These are phyloP conservation scores for Remorina albescens DNA, from an alignment of 2,797 vertebrate species.

Conservation along the genomic window DNA sequence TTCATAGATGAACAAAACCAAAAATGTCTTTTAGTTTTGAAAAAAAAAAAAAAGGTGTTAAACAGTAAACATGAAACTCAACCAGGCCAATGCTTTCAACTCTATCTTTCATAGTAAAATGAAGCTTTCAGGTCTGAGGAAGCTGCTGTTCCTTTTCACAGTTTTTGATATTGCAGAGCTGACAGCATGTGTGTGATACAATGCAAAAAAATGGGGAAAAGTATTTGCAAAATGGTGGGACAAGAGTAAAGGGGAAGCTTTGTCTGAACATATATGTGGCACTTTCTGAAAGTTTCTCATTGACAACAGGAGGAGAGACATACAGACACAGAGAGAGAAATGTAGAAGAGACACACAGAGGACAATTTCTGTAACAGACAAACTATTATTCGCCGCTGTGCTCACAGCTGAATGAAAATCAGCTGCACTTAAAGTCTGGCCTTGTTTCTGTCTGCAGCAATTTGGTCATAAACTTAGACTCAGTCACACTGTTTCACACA, in stretches of 20 bases:
- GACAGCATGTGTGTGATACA: neutral
- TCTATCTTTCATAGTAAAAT: neutral
- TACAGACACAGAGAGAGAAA: neutral
- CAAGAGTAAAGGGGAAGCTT: neutral
- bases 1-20: neutral
- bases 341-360: neutral
- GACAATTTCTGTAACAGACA: constrained; percentile 7
- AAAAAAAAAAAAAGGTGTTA: neutral
- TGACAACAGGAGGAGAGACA: constrained; percentile 2
- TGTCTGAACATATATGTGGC: neutral
- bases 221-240: too few species aligned
- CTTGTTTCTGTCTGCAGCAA: constrained; percentile 39
- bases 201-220: neutral
- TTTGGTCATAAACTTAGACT: constrained; percentile 36
- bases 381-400: constrained; percentile 11
- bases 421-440: constrained; percentile 39
- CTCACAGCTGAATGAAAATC: constrained; percentile 37
- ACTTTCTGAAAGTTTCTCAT: neutral
- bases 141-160: neutral
- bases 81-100: neutral
- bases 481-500: constrained; percentile 33
- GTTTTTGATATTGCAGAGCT: neutral
- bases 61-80: neutral
- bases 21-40: too few species aligned
- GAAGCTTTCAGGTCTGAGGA: neutral